A percentile compares a stretch with the other conserved stretches of the same genome.
Conservation (phyloP, 23 tunicate species). For the Phallusia fumigata region DNA sequence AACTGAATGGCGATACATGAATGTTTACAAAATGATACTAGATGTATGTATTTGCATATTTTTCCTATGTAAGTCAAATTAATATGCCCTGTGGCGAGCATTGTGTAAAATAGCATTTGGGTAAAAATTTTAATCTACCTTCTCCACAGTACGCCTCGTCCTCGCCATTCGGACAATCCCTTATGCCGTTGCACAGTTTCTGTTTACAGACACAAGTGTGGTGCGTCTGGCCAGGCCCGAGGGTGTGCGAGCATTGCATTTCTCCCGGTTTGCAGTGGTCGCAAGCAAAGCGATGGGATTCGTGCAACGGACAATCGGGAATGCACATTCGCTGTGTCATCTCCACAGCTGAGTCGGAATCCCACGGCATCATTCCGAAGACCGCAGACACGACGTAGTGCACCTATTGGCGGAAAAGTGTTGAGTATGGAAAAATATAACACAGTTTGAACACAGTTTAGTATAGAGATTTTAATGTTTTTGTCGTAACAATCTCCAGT, state of each 20-base stretch:
- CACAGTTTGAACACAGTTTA: too few species aligned
- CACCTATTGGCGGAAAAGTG: neutral
- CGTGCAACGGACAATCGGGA: constrained; percentile 12
- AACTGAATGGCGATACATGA: too few species aligned
- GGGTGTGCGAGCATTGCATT: constrained; percentile 36
- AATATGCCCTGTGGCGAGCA: too few species aligned
- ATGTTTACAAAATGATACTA: too few species aligned
- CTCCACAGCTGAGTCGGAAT: constrained; percentile 44
- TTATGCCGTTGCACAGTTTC: constrained; percentile 53
- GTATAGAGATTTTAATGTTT: too few species aligned
- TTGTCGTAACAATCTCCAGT: too few species aligned
- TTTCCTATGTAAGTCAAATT: too few species aligned
- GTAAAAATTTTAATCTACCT: constrained; percentile 8
- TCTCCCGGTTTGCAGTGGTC: constrained; percentile 39
- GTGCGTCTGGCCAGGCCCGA: neutral
- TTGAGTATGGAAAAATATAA: too few species aligned
- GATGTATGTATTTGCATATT: too few species aligned
- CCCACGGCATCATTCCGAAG: neutral
- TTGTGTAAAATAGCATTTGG: too few species aligned
- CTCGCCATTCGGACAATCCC: constrained; percentile 56
- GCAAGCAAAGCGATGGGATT: constrained; percentile 25
- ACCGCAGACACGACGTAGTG: neutral
- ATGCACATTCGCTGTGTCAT: constrained; percentile 41
- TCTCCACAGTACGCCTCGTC: constrained; percentile 66
- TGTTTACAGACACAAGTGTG: constrained; percentile 32